Percentiles rank a stretch among this genome's conserved stretches.
These are phyloP conservation scores for Amia ocellicauda DNA, from an alignment of 2,113 vertebrate genomes.

Conservation along the genomic window DNA sequence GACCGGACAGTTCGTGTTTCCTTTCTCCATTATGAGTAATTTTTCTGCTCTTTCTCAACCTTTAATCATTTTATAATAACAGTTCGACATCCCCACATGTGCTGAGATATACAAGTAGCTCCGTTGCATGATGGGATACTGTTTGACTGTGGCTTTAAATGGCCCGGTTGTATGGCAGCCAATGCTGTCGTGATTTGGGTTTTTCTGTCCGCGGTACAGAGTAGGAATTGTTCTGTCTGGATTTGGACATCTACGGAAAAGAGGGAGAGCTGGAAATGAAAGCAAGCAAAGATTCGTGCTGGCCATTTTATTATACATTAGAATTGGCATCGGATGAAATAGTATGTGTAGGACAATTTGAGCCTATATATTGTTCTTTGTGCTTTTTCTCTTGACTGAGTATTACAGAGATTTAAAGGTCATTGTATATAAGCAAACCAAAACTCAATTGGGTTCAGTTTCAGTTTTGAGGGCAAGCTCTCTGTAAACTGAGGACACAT, in stretches of 20 bases:
- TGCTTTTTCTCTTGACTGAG: too few relatives aligned
- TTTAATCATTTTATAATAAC: slow-evolving; percentile 29
- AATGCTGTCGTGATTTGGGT: background rate
- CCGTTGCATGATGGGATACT: background rate
- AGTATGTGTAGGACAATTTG: too few relatives aligned
- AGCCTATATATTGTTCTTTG: too few relatives aligned
- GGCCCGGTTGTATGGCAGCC: background rate
- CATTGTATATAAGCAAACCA: too few relatives aligned
- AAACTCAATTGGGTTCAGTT: too few relatives aligned
- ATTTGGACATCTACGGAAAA: slow-evolving; percentile 3
- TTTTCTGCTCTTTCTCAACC: slow-evolving; percentile 31
- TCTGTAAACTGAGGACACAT: too few relatives aligned
- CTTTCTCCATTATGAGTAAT: slow-evolving; percentile 28
- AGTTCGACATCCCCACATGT: slow-evolving; percentile 6
- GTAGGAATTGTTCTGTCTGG: background rate
- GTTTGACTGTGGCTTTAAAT: slow-evolving; percentile 22
- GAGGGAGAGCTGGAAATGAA: background rate
- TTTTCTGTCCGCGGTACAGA: background rate
- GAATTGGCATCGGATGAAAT: too few relatives aligned
- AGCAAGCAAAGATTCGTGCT: background rate
- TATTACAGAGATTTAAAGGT: too few relatives aligned
- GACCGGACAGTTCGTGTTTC: slow-evolving; percentile 36
- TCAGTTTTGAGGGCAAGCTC: too few relatives aligned
- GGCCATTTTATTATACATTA: slow-evolving; percentile 1
- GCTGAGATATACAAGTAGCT: slow-evolving; percentile 6